Evolutionary conservation across 2,113 vertebrate genomes (phyloP).

Genomic region (Cyanistes caeruleus): DNA sequence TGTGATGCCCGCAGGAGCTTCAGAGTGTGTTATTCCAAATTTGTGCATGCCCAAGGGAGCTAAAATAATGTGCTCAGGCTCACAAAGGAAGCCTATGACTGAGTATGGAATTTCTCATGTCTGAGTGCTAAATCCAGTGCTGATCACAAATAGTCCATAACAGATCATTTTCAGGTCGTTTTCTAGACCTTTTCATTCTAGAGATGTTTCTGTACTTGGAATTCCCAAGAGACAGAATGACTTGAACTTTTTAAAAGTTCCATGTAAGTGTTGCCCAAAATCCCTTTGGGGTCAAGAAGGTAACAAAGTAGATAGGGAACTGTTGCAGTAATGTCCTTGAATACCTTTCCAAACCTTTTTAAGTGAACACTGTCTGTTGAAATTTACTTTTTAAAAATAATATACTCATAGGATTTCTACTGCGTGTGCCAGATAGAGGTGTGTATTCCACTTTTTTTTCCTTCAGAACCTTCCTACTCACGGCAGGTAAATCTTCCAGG

Average conservation of each 20-base stretch:
- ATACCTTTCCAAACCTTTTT: not conserved
- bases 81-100: not conserved
- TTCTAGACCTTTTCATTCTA: not conserved
- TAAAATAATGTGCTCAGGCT: not conserved
- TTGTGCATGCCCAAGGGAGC: not conserved
- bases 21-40: not conserved
- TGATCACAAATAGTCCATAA: not conserved
- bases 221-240: not conserved
- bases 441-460: conserved; percentile 13
- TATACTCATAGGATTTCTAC: not conserved
- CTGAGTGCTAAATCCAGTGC: not conserved
- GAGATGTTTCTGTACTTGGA: not conserved
- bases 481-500: not conserved
- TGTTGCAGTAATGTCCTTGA: not conserved
- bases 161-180: not conserved
- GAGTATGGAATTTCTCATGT: not conserved
- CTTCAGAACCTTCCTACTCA: not conserved
- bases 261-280: not conserved
- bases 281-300: not conserved
- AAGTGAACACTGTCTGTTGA: not conserved
- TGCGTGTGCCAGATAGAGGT: not conserved
- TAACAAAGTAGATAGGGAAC: not conserved
- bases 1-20: not conserved
- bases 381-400: not conserved
- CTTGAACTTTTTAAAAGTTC: not conserved